Evolutionary conservation across 2,113 vertebrate species (phyloP).

Genomic region (Dolichallabes microphthalmus): DNA sequence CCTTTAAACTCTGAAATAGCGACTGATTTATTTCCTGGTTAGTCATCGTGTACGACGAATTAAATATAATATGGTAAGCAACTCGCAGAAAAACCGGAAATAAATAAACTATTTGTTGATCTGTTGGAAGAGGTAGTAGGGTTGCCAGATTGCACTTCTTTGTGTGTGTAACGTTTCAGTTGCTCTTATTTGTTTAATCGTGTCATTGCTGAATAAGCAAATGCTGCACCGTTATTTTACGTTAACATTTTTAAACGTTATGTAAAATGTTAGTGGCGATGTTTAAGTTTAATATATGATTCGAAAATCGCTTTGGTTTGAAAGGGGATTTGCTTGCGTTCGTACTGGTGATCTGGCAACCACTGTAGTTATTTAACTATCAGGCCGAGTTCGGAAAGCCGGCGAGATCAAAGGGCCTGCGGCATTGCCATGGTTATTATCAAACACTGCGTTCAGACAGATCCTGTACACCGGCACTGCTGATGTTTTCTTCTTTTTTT

Average conservation of each 20-base stretch:
- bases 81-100: background rate
- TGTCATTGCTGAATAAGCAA: too few species aligned
- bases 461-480: rapidly evolving
- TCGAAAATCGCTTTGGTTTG: background rate
- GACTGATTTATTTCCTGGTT: too few species aligned
- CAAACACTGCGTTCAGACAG: background rate
- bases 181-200: too few species aligned
- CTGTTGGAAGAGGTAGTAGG: too few species aligned
- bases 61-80: background rate
- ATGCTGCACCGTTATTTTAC: rapidly evolving
- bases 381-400: background rate
- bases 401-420: background rate
- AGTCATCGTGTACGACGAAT: background rate
- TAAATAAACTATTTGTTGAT: background rate
- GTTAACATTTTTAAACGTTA: background rate
- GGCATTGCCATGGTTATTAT: background rate
- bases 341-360: background rate
- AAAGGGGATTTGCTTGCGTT: background rate
- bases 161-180: background rate
- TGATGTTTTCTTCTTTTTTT: background rate
- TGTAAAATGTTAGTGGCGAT: too few species aligned
- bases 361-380: background rate
- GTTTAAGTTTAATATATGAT: background rate
- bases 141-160: background rate
- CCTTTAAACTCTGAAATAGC: background rate